These are phyloP conservation scores for Melinopterus prodromus DNA, from an alignment of 2,888 invertebrate genomes.

Conservation along the genomic window DNA sequence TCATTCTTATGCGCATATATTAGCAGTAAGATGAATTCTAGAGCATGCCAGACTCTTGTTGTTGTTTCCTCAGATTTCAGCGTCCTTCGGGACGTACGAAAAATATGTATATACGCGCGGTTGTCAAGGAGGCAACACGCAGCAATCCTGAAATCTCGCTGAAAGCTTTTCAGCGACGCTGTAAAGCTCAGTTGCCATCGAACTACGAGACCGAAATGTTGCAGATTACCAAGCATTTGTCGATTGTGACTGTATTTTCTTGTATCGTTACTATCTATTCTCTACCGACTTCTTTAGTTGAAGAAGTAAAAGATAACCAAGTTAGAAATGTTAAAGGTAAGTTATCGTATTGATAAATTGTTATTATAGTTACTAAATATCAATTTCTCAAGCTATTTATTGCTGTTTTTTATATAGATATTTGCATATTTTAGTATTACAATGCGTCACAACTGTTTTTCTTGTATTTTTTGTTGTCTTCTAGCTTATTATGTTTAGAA, in stretches of 20 bases:
- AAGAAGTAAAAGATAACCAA: constrained; percentile 57
- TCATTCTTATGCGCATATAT: too few relatives aligned
- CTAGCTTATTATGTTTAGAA: too few relatives aligned
- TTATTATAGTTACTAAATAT: not conserved
- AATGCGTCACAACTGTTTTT: too few relatives aligned
- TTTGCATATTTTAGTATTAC: too few relatives aligned
- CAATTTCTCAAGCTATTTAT: not conserved
- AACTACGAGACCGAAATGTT: not conserved
- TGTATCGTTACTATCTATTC: constrained; percentile 41
- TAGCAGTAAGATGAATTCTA: too few relatives aligned
- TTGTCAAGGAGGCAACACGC: too few relatives aligned
- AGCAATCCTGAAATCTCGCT: not conserved
- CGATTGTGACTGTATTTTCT: constrained; percentile 30
- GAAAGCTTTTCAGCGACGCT: not conserved
- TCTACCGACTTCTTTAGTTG: constrained; percentile 57
- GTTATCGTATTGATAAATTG: constrained; percentile 20
- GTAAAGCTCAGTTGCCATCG: not conserved
- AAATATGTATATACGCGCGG: too few relatives aligned
- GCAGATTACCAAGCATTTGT: not conserved
- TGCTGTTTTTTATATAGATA: not conserved
- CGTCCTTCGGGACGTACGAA: too few relatives aligned
- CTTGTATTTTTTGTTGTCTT: too few relatives aligned
- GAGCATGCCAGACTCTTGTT: too few relatives aligned
- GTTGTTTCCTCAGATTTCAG: too few relatives aligned
- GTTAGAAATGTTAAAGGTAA: constrained; percentile 57